These are phyloP conservation scores for Pogonomyrmex californicus DNA, from an alignment of 1,140 invertebrate species.

Conservation along the genomic window DNA sequence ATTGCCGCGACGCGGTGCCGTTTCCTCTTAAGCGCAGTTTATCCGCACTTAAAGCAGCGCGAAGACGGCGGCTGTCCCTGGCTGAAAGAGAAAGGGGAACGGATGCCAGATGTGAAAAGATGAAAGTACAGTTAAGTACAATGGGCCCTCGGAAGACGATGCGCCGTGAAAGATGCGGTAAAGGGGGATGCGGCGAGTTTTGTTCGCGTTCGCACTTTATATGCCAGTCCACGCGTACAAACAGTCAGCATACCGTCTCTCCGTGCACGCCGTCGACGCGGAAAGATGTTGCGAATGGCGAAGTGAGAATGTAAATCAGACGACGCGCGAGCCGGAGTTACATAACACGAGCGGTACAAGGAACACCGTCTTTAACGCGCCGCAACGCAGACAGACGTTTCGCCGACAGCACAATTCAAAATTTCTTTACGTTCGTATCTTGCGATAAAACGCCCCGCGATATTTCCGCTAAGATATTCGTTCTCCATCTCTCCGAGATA, in stretches of 20 bases:
- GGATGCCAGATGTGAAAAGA: neutral
- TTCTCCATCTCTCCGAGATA: neutral
- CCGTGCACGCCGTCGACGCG: conserved; percentile 18
- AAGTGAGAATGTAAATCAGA: conserved; percentile 59
- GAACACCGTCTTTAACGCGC: conserved; percentile 33
- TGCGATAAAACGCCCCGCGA: neutral
- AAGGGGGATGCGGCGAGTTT: conserved; percentile 24
- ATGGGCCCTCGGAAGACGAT: conserved; percentile 9
- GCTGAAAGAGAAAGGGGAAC: neutral
- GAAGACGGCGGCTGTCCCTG: neutral
- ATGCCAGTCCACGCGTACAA: conserved; percentile 53
- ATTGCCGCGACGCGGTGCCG: neutral
- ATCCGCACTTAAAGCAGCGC: neutral
- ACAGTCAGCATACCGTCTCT: conserved; percentile 39
- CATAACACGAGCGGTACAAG: conserved; percentile 14
- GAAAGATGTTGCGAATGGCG: conserved; percentile 39
- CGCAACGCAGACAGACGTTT: conserved; percentile 34
- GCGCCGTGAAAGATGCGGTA: neutral
- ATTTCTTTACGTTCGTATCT: conserved; percentile 42
- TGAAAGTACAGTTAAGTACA: conserved; percentile 18
- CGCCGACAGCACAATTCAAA: conserved; percentile 19
- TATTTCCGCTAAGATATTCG: neutral
- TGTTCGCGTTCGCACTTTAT: conserved; percentile 59
- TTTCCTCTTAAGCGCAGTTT: neutral
- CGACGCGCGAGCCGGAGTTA: conserved; percentile 38